A percentile compares a stretch with the other conserved stretches of the same genome.
phyloP scores from a whole-genome alignment of 2,113 vertebrate species.

The Poicephalus gulielmi region DNA sequence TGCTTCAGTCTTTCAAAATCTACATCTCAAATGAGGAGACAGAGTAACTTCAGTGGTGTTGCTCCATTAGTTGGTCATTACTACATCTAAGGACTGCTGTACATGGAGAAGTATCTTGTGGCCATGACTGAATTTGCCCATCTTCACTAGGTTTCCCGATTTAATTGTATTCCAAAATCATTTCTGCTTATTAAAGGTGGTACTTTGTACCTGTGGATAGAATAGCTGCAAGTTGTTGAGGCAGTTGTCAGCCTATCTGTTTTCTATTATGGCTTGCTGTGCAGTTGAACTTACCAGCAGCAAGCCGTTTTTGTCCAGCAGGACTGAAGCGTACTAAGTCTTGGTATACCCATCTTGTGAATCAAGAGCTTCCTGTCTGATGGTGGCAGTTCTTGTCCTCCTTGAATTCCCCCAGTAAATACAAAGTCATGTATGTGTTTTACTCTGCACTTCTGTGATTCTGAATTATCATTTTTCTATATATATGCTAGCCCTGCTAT shows the following conservation, averaged over 20 bases:
- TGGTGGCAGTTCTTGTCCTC: background rate
- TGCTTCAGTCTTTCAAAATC: background rate
- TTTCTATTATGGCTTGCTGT: background rate
- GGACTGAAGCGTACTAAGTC: background rate
- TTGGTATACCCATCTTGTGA: background rate
- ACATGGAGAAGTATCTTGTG: background rate
- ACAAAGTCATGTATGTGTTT: background rate
- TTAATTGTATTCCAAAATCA: background rate
- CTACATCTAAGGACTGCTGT: background rate
- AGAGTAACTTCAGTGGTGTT: background rate
- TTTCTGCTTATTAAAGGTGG: background rate
- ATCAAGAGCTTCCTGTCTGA: background rate
- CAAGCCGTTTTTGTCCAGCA: background rate
- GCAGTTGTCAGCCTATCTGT: background rate
- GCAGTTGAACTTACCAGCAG: background rate
- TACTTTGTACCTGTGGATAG: background rate
- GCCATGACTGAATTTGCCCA: background rate
- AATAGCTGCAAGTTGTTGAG: background rate
- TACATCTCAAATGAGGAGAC: background rate
- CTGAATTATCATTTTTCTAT: background rate
- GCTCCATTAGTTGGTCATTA: background rate
- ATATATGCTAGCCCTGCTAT: background rate
- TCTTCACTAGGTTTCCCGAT: background rate
- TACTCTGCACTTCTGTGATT: background rate
- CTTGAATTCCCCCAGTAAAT: background rate